A percentile compares a stretch with the other conserved stretches of the same genome.
Evolutionary conservation across 2,113 vertebrate genomes (phyloP).

Genomic region (Brachyhypopomus gauderio): DNA sequence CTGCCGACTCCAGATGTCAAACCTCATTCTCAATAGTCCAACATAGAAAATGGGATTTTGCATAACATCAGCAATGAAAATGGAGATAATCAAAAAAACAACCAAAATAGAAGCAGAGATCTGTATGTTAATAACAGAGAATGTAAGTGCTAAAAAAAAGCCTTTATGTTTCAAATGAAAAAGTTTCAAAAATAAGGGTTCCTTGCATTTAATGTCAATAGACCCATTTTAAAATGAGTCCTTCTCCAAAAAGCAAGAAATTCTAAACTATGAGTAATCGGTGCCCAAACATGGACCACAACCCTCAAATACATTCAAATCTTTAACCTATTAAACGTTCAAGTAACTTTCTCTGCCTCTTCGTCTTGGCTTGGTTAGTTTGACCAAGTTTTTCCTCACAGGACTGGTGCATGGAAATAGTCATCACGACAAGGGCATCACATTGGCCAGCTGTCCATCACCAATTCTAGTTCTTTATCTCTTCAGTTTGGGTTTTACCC

Average conservation of each 20-base stretch:
- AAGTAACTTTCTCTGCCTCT: neutral
- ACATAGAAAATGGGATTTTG: conserved; percentile 32
- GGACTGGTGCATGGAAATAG: conserved; percentile 5
- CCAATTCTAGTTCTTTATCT: neutral
- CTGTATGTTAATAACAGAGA: conserved; percentile 31
- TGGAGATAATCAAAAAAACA: conserved; percentile 16
- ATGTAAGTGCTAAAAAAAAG: conserved; percentile 53
- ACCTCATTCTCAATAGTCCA: conserved; percentile 16
- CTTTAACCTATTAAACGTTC: conserved; percentile 22
- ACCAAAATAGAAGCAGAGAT: conserved; percentile 10
- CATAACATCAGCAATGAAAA: conserved; percentile 23
- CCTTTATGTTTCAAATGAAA: conserved; percentile 16
- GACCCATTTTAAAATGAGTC: neutral
- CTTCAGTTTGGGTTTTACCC: neutral
- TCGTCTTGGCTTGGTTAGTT: conserved; percentile 21
- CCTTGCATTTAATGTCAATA: conserved; percentile 36
- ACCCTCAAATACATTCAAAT: conserved; percentile 12
- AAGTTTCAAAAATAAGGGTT: neutral
- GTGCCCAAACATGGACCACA: conserved; percentile 3
- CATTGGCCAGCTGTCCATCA: neutral
- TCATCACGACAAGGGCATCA: conserved; percentile 5
- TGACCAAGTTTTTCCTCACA: conserved; percentile 11
- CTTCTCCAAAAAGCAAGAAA: conserved; percentile 2
- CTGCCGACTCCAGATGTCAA: neutral
- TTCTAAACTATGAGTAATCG: conserved; percentile 1